Percentiles rank a stretch among this genome's conserved stretches.
phyloP scores from a whole-genome alignment of 2,888 invertebrate species.

The Chelonus formosanus region DNA sequence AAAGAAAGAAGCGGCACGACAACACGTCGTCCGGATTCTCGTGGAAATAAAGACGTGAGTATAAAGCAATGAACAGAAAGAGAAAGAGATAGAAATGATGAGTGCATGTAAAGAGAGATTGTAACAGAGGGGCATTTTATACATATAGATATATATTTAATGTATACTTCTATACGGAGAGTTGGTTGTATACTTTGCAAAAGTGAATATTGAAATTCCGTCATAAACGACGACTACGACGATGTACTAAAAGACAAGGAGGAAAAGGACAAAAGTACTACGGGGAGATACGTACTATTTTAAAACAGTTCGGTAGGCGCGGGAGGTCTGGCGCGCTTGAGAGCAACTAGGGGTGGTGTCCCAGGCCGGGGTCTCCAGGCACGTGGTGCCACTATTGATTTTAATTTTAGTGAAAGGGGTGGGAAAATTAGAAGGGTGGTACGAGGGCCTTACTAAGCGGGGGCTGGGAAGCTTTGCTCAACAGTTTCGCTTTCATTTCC shows the following conservation, averaged over 20 bases:
- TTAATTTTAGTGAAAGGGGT: constrained; percentile 66
- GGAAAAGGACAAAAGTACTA: constrained; percentile 22
- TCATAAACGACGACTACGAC: constrained; percentile 34
- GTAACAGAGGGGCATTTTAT: constrained; percentile 11
- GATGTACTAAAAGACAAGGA: constrained; percentile 16
- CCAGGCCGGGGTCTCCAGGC: constrained; percentile 53
- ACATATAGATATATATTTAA: neutral
- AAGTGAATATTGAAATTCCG: constrained; percentile 50
- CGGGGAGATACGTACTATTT: constrained; percentile 13
- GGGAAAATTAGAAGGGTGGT: constrained; percentile 66
- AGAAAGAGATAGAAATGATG: constrained; percentile 20
- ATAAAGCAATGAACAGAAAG: constrained; percentile 28
- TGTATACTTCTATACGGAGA: neutral
- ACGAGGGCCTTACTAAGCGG: constrained; percentile 43
- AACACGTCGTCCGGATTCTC: constrained; percentile 32
- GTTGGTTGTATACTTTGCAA: constrained; percentile 38
- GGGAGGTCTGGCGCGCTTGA: constrained; percentile 19
- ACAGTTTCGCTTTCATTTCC: constrained; percentile 64
- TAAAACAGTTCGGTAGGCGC: constrained; percentile 30
- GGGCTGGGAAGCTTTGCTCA: constrained; percentile 52
- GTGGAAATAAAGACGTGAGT: constrained; percentile 35
- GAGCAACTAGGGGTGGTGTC: constrained; percentile 34
- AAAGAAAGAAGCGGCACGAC: constrained; percentile 9
- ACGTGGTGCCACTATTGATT: constrained; percentile 66
- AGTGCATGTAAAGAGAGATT: constrained; percentile 26